Evolutionary conservation across 2,797 vertebrate species (phyloP), one percentile per base, ranked within the genome.

Genomic region (Merluccius polli): DNA sequence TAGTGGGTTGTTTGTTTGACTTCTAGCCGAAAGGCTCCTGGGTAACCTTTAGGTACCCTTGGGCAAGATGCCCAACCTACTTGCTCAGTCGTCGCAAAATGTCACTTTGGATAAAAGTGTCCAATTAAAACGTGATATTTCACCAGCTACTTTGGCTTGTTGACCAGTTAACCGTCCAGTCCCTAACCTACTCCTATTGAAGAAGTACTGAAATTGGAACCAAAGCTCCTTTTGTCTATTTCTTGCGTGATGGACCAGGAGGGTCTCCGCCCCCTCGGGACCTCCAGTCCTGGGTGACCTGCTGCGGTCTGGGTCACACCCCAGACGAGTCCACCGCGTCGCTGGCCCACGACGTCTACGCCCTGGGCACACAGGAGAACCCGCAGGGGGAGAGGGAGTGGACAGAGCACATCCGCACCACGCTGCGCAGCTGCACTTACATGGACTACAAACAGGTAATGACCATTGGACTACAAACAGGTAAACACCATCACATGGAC

Each of bases 321-420:
- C 92, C 91, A 1, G 95, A 95, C 29, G 93, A 94, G 75, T 91
- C 91, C 1, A 87, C 81, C 0, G 82, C 91, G 8, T 81, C 88
- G 44, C 80, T 95, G 52, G 91, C 95, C 36, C 93, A 95, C 74
- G 95, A 96, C 79, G 83, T 96, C 72, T 96, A 95, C 0, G 94
- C 94, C 5, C 77, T 95, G 33, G 95, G 95, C 41, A 95, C 94
- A 24, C 95, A 96, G 84, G 95, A 96, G 89, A 95, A 95, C 83
- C 90, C 94, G 6, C 94, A 95, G 77, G 92, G 93, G 24, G 95
- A 96, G 80, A 92, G 78, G 79, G 95, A 96, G 70, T 96, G 95
- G 95, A 89, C 88, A 0, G 95, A 96, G 33, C 90, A 94, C n/a
- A 85, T 95, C 75, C 92, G 90, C 84, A 80, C 88, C 71, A 90